Conservation (phyloP, 2,113 vertebrate genomes). For the Brachypodius melanocephalos region DNA sequence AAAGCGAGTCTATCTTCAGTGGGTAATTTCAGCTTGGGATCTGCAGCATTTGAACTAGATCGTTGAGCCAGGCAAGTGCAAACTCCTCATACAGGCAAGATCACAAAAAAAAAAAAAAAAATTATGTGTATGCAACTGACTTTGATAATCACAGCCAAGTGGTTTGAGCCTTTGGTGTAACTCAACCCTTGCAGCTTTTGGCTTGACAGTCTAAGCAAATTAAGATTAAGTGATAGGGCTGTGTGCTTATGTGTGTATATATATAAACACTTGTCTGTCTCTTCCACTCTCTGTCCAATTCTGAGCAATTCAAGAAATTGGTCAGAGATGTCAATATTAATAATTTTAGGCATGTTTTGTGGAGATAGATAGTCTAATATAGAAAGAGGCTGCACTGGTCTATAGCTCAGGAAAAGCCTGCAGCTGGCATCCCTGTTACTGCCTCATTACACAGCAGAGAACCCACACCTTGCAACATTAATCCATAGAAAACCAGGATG, state of each 20-base stretch:
- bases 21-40: neutral
- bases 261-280: neutral
- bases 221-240: neutral
- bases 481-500: neutral
- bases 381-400: neutral
- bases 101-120: neutral
- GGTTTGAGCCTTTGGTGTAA: neutral
- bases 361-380: neutral
- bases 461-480: neutral
- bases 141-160: neutral
- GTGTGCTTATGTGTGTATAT: neutral
- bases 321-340: neutral
- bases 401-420: neutral
- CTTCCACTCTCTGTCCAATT: neutral
- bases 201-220: neutral
- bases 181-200: neutral
- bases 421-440: neutral
- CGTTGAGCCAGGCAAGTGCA: neutral
- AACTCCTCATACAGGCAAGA: neutral
- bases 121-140: neutral
- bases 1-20: accelerated
- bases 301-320: neutral
- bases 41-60: neutral
- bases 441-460: neutral
- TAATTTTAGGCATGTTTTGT: neutral